Conservation (phyloP, 2,888 invertebrate species). For the Mimachlamys varia region DNA sequence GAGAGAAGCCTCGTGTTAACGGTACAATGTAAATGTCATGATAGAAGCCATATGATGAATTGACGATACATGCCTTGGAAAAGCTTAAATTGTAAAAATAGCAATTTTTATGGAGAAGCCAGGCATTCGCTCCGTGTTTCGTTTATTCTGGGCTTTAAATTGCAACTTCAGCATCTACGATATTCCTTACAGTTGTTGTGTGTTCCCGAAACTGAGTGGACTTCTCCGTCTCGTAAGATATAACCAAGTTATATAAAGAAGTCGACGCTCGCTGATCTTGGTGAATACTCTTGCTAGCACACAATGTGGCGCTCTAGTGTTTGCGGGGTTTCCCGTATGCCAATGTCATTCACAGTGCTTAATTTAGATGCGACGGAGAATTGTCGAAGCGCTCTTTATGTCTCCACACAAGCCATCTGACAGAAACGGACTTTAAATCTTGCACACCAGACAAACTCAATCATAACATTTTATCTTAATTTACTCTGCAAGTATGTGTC, state of each 20-base stretch:
- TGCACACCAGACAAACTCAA: conserved; percentile 26
- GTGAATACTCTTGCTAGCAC: background rate
- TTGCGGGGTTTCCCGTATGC: background rate
- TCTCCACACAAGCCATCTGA: conserved; percentile 1
- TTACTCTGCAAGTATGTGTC: conserved; percentile 5
- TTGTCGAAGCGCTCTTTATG: background rate
- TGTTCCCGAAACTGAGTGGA: background rate
- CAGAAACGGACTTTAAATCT: background rate
- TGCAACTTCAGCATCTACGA: background rate
- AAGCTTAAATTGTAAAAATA: no score
- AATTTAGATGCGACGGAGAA: background rate
- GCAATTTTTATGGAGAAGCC: no score
- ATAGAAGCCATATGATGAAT: no score
- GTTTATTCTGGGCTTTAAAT: background rate
- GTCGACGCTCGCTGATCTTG: background rate
- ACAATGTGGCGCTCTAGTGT: background rate
- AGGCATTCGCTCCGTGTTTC: background rate
- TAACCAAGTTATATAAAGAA: conserved; percentile 13
- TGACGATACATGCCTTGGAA: no score
- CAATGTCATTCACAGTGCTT: background rate
- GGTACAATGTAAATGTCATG: no score
- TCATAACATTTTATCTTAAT: conserved; percentile 31
- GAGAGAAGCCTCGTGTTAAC: no score
- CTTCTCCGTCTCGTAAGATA: background rate
- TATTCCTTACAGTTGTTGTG: no score